A percentile compares a stretch with the other conserved stretches of the same genome.
phyloP scores from a whole-genome alignment of 2,888 invertebrate species.

The Dicyrtomina minuta region DNA sequence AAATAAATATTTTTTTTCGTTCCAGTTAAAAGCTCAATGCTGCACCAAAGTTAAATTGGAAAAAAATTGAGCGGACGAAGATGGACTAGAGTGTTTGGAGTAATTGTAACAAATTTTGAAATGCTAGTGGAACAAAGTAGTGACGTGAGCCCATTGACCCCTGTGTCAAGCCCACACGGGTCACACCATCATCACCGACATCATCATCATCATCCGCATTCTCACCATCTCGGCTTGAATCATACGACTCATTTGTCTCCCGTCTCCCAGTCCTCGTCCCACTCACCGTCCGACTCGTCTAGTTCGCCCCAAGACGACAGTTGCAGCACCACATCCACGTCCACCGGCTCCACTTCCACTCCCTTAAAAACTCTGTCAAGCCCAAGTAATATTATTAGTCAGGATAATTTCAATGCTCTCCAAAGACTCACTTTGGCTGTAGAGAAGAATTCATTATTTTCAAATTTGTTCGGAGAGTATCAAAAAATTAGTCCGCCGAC shows the following conservation, averaged over 20 bases:
- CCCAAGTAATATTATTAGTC: background rate
- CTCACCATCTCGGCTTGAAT: slow-evolving; percentile 4
- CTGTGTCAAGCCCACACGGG: slow-evolving; percentile 17
- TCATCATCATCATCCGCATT: no score
- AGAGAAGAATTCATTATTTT: slow-evolving; percentile 41
- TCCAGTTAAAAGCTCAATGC: background rate
- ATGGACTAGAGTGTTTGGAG: background rate
- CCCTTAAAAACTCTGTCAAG: slow-evolving; percentile 17
- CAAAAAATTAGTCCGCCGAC: background rate
- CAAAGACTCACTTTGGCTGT: slow-evolving; percentile 49
- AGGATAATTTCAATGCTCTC: slow-evolving; percentile 41
- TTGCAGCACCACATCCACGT: slow-evolving; percentile 19
- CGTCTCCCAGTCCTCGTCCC: background rate
- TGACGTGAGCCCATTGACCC: slow-evolving; percentile 22
- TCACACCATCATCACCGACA: slow-evolving; percentile 26
- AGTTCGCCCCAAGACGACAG: slow-evolving; percentile 16
- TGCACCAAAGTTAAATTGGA: background rate
- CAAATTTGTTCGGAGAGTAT: slow-evolving; percentile 24
- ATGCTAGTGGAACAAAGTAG: slow-evolving; percentile 33
- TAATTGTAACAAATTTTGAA: slow-evolving; percentile 1
- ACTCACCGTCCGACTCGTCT: slow-evolving; percentile 12
- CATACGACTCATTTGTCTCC: slow-evolving; percentile 21
- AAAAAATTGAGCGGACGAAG: no score
- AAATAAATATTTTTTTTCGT: slow-evolving; percentile 9
- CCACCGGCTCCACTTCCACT: no score